phyloP scores from a whole-genome alignment of 2,797 vertebrate genomes.

The Smutsia gigantea region DNA sequence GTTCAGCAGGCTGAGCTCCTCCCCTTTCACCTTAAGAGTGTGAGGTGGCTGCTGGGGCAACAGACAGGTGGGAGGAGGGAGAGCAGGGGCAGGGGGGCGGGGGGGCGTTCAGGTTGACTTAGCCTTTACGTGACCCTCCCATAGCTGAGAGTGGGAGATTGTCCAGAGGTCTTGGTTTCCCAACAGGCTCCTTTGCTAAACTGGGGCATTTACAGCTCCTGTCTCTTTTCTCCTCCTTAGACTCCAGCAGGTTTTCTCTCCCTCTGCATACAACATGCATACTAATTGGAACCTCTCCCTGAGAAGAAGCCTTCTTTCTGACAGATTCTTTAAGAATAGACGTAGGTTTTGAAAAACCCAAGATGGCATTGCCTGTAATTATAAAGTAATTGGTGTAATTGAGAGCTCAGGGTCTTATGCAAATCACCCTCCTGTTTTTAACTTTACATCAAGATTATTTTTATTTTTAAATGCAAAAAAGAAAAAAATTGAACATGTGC shows the following conservation, averaged over 20 bases:
- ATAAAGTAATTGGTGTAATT: slow-evolving; percentile 84
- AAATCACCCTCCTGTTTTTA: slow-evolving; percentile 76
- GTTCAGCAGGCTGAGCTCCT: background rate
- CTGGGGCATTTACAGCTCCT: background rate
- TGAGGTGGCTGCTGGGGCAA: background rate
- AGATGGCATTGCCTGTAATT: slow-evolving; percentile 82
- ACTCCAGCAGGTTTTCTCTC: slow-evolving; percentile 57
- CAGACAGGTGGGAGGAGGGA: background rate
- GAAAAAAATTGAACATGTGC: background rate
- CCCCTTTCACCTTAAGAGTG: background rate
- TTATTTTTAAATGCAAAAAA: slow-evolving; percentile 73
- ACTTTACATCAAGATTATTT: slow-evolving; percentile 61
- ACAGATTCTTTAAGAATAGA: slow-evolving; percentile 81
- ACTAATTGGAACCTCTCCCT: slow-evolving; percentile 78
- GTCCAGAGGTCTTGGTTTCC: background rate
- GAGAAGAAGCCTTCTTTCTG: slow-evolving; percentile 76
- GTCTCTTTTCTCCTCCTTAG: background rate
- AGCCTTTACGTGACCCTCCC: background rate
- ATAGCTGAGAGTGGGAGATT: background rate
- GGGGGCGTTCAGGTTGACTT: background rate
- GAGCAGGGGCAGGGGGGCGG: background rate
- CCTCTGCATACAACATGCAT: background rate
- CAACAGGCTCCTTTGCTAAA: background rate
- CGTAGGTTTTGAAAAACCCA: slow-evolving; percentile 79
- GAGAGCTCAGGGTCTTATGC: slow-evolving; percentile 83